Evolutionary conservation across 2,888 invertebrate species (phyloP).

Genomic region (Lithophane leautieri): DNA sequence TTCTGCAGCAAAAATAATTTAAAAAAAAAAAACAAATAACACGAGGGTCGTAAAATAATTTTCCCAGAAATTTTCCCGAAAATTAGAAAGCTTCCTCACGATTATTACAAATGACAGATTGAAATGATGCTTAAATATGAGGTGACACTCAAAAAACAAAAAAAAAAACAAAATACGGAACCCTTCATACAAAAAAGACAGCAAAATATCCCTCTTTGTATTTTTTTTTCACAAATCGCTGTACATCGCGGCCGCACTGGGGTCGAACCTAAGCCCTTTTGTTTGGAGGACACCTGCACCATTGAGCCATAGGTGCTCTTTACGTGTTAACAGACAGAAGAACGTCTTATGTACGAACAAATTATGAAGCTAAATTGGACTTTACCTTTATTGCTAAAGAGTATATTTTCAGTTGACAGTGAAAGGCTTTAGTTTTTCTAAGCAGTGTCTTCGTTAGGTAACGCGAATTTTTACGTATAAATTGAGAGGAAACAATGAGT

Average conservation of each 20-base stretch:
- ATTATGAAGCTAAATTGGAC: slow-evolving; percentile 35
- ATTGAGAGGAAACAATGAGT: slow-evolving; percentile 74
- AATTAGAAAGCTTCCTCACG: slow-evolving; percentile 25
- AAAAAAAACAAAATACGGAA: slow-evolving; percentile 55
- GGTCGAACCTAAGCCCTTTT: slow-evolving; percentile 86
- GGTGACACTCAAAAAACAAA: slow-evolving; percentile 39
- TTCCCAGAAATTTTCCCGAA: background rate
- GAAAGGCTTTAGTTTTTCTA: slow-evolving; percentile 60
- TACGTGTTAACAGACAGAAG: slow-evolving; percentile 75
- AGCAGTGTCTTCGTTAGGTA: slow-evolving; percentile 71
- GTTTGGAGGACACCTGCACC: slow-evolving; percentile 87
- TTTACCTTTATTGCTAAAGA: rapidly evolving
- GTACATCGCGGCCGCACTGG: slow-evolving; percentile 74
- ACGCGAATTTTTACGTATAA: slow-evolving; percentile 80
- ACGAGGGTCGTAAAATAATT: background rate
- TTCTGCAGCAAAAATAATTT: background rate
- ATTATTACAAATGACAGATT: slow-evolving; percentile 40
- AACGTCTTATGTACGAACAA: slow-evolving; percentile 65
- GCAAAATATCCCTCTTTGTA: slow-evolving; percentile 64
- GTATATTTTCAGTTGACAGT: slow-evolving; percentile 47
- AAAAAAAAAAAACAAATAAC: background rate
- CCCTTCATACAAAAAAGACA: slow-evolving; percentile 66
- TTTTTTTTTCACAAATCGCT: slow-evolving; percentile 80
- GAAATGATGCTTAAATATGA: slow-evolving; percentile 22
- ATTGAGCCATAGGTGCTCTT: slow-evolving; percentile 87